A percentile compares a stretch with the other conserved stretches of the same genome.
Evolutionary conservation across 2,113 vertebrate genomes (phyloP).

Genomic region (Amphilophus citrinellus): DNA sequence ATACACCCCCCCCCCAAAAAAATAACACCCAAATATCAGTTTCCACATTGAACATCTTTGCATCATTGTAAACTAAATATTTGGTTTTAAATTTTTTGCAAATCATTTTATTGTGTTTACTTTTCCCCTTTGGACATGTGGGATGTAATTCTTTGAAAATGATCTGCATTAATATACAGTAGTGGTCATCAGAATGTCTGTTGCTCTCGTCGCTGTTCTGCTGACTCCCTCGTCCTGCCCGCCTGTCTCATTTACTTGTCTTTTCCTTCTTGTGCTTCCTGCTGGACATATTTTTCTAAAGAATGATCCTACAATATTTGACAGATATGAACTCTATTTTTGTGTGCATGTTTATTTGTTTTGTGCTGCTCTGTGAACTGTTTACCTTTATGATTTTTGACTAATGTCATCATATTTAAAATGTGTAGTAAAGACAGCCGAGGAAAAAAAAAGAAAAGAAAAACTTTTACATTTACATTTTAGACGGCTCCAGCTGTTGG

Average conservation of each 20-base stretch:
- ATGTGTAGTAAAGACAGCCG: neutral
- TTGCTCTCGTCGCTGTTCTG: conserved; percentile 29
- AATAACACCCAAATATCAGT: neutral
- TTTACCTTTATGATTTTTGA: neutral
- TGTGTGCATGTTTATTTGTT: neutral
- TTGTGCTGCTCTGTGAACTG: neutral
- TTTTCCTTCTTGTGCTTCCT: conserved; percentile 21
- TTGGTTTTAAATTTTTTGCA: neutral
- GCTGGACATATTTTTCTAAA: conserved; percentile 35
- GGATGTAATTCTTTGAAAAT: neutral
- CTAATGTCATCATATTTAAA: neutral
- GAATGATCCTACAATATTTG: conserved; percentile 46
- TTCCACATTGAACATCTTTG: neutral
- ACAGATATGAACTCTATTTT: conserved; percentile 47
- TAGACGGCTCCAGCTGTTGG: neutral
- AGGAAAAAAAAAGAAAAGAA: neutral
- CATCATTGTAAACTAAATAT: neutral
- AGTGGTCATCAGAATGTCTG: conserved; percentile 42
- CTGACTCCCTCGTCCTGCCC: conserved; percentile 37
- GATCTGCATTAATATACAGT: conserved; percentile 17
- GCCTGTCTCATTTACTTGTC: conserved; percentile 45
- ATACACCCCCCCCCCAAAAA: no score
- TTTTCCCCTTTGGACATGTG: neutral
- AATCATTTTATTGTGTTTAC: neutral
- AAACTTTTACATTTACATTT: neutral